Evolutionary conservation across 2,113 vertebrate species (phyloP).

Genomic region (Eptesicus fuscus): DNA sequence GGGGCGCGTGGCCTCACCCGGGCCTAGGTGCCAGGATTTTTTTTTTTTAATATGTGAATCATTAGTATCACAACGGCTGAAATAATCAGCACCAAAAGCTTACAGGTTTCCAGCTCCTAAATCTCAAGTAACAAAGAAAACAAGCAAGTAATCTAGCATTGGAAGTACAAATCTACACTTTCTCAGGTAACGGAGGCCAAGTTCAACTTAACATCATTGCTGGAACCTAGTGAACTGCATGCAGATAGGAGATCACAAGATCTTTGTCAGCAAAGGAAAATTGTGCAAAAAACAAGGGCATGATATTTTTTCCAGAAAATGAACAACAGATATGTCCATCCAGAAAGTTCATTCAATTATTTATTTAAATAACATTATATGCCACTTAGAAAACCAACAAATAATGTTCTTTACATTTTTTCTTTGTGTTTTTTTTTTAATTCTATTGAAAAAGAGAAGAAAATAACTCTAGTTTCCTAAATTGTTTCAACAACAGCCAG

Average conservation of each 20-base stretch:
- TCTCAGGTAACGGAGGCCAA: not conserved
- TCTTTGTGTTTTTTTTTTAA: not conserved
- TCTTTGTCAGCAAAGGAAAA: not conserved
- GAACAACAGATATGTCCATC: not conserved
- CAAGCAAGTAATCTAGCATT: not conserved
- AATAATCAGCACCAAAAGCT: slow-evolving; percentile 53
- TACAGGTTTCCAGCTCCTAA: slow-evolving; percentile 37
- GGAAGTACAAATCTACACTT: slow-evolving; percentile 2
- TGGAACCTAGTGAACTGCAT: not conserved
- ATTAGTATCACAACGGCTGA: slow-evolving; percentile 58
- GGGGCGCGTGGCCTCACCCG: too few species aligned
- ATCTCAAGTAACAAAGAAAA: slow-evolving; percentile 5
- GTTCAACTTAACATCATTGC: not conserved
- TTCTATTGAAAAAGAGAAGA: not conserved
- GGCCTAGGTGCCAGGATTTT: too few species aligned
- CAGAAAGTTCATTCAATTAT: not conserved
- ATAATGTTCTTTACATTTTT: not conserved
- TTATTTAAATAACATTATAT: not conserved
- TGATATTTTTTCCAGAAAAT: not conserved
- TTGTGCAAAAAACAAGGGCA: not conserved
- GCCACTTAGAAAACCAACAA: not conserved
- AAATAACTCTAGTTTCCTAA: not conserved
- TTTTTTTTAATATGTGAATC: not conserved
- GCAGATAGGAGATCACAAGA: not conserved
- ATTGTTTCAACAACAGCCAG: not conserved